phyloP scores from a whole-genome alignment of 2,888 invertebrate species.

The Tinea pellionella region DNA sequence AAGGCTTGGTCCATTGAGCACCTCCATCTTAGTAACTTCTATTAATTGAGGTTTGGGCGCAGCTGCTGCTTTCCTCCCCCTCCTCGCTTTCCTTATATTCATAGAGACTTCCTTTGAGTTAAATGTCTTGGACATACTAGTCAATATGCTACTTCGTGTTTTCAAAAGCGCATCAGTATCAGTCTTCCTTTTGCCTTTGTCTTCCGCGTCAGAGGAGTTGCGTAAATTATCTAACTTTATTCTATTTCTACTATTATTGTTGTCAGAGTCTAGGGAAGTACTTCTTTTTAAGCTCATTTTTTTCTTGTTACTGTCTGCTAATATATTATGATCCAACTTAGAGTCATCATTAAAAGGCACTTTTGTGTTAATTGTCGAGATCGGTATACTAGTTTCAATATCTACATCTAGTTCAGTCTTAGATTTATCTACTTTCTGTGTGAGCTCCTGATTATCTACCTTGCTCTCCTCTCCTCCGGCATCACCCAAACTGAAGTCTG shows the following conservation, averaged over 20 bases:
- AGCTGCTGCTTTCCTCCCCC: slow-evolving; percentile 53
- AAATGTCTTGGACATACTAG: slow-evolving; percentile 66
- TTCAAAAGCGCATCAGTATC: slow-evolving; percentile 64
- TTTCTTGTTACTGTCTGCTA: slow-evolving; percentile 49
- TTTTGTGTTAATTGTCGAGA: slow-evolving; percentile 59
- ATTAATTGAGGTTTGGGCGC: slow-evolving; percentile 18
- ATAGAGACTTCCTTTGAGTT: slow-evolving; percentile 60
- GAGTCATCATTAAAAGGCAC: slow-evolving; percentile 63
- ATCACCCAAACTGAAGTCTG: slow-evolving; percentile 73
- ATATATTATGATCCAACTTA: slow-evolving; percentile 46
- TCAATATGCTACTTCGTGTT: slow-evolving; percentile 63
- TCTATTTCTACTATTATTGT: slow-evolving; percentile 66
- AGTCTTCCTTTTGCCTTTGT: slow-evolving; percentile 70
- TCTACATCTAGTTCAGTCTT: slow-evolving; percentile 69
- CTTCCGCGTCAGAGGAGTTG: slow-evolving; percentile 63
- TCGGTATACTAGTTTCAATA: slow-evolving; percentile 67
- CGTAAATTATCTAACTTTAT: slow-evolving; percentile 54
- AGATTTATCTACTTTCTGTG: slow-evolving; percentile 64
- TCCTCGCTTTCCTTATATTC: slow-evolving; percentile 57
- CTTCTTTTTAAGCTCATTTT: slow-evolving; percentile 64
- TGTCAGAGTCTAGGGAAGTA: slow-evolving; percentile 66
- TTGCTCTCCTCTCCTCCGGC: slow-evolving; percentile 49
- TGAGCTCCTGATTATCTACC: slow-evolving; percentile 36
- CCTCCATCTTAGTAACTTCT: background rate
- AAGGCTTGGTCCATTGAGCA: slow-evolving; percentile 1